A percentile compares a stretch with the other conserved stretches of the same genome.
phyloP scores from a whole-genome alignment of 2,113 vertebrate genomes.

The Triplophysa dalaica region DNA sequence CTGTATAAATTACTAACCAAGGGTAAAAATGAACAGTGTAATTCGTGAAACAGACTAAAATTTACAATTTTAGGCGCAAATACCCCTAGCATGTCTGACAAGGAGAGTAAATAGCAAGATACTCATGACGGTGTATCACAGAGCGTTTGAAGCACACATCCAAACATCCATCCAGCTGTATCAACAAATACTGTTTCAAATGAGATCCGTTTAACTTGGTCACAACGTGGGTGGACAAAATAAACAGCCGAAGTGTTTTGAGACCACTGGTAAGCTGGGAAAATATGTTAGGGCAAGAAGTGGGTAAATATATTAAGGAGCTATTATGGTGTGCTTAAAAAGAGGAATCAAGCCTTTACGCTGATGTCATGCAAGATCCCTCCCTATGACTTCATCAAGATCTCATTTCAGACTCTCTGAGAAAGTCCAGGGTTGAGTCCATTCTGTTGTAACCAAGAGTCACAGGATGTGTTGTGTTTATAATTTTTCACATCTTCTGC shows the following conservation, averaged over 20 bases:
- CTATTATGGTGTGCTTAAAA: neutral
- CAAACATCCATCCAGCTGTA: conserved; percentile 24
- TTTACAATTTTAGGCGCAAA: too few relatives aligned
- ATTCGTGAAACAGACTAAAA: too few relatives aligned
- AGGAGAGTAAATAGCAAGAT: too few relatives aligned
- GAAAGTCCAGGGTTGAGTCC: neutral
- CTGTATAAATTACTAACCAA: too few relatives aligned
- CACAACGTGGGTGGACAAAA: conserved; percentile 14
- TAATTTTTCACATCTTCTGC: neutral
- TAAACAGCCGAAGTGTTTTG: conserved; percentile 13
- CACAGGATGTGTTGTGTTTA: neutral
- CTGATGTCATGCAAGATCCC: conserved; percentile 2
- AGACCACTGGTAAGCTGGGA: neutral
- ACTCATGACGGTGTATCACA: neutral
- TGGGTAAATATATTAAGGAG: neutral
- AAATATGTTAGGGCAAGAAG: neutral
- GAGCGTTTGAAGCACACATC: neutral
- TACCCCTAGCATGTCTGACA: too few relatives aligned
- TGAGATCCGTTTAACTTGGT: neutral
- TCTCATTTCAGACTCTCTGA: neutral
- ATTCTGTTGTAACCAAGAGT: neutral
- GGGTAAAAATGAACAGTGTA: too few relatives aligned
- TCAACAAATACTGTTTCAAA: conserved; percentile 18
- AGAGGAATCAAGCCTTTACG: neutral
- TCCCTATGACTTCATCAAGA: neutral